phyloP scores from a whole-genome alignment of 1,140 invertebrate species.

The Cyclargus thomasi region DNA sequence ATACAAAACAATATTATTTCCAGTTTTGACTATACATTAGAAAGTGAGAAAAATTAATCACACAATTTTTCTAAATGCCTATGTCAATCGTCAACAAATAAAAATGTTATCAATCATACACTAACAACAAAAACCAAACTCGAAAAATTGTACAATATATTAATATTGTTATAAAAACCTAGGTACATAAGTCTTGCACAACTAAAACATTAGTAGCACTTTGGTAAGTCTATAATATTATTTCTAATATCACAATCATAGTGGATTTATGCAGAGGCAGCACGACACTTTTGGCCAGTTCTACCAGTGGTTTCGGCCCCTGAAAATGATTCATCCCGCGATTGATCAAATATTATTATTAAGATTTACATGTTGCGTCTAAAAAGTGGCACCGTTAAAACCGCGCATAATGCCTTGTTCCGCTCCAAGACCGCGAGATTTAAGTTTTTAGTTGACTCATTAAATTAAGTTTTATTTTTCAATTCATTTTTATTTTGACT shows the following conservation, averaged over 20 bases:
- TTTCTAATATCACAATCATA: constrained; percentile 63
- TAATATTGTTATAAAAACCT: constrained; percentile 6
- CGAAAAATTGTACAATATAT: constrained; percentile 8
- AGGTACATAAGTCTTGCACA: constrained; percentile 10
- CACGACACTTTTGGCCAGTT: background rate
- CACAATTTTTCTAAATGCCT: constrained; percentile 4
- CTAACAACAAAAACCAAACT: background rate
- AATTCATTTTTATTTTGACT: no score
- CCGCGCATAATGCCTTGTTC: no score
- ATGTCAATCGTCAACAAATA: constrained; percentile 2
- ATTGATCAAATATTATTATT: no score
- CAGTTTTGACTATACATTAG: background rate
- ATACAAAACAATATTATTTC: background rate
- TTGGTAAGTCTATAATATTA: constrained; percentile 28
- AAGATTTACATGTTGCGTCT: no score
- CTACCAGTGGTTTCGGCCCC: no score
- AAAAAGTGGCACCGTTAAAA: no score
- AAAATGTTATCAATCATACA: constrained; percentile 7
- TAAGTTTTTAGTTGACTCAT: no score
- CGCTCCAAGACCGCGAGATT: no score
- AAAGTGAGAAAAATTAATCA: constrained; percentile 3
- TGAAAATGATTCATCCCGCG: no score
- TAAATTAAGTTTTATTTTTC: no score
- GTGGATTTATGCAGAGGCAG: constrained; percentile 28
- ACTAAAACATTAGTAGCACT: constrained; percentile 19